A percentile compares a stretch with the other conserved stretches of the same genome.
Conservation (phyloP, 1,140 invertebrate species). For the Campoletis sonorensis region DNA sequence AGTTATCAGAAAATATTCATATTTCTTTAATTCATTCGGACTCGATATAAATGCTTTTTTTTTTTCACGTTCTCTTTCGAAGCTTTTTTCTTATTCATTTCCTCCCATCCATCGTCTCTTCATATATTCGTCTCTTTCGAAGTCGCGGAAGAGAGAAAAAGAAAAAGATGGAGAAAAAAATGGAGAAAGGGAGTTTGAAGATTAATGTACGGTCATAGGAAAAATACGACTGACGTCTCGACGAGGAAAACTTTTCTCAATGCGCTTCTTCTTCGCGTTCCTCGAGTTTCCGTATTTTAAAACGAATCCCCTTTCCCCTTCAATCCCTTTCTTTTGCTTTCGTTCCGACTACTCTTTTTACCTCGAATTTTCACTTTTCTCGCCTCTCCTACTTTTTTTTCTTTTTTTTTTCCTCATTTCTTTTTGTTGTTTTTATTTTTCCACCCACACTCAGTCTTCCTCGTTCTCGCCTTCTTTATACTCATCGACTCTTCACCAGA, state of each 20-base stretch:
- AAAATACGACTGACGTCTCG: conserved; percentile 50
- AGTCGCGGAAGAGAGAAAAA: not conserved
- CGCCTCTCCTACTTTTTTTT: not conserved
- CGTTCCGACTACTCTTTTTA: not conserved
- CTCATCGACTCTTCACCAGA: not conserved
- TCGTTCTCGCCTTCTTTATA: conserved; percentile 43
- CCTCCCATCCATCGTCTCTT: not conserved
- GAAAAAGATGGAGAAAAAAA: not conserved
- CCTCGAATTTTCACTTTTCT: conserved; percentile 9
- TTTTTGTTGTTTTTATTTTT: not conserved
- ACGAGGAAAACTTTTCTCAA: conserved; percentile 54
- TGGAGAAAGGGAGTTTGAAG: not conserved
- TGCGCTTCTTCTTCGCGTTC: conserved; percentile 28
- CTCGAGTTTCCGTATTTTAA: conserved; percentile 28
- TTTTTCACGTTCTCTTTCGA: not conserved
- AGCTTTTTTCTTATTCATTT: not conserved
- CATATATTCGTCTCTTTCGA: conserved; percentile 4
- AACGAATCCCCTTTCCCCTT: conserved; percentile 23
- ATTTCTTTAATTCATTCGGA: too few species aligned
- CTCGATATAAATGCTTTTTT: not conserved
- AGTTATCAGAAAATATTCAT: too few species aligned
- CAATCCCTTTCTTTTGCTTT: not conserved
- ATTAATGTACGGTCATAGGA: conserved; percentile 17
- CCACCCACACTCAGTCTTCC: conserved; percentile 52
- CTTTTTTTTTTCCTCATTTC: conserved; percentile 1